A percentile compares a stretch with the other conserved stretches of the same genome.
phyloP scores from a whole-genome alignment of 2,113 vertebrate species.

The Gnathonemus longibarbis region DNA sequence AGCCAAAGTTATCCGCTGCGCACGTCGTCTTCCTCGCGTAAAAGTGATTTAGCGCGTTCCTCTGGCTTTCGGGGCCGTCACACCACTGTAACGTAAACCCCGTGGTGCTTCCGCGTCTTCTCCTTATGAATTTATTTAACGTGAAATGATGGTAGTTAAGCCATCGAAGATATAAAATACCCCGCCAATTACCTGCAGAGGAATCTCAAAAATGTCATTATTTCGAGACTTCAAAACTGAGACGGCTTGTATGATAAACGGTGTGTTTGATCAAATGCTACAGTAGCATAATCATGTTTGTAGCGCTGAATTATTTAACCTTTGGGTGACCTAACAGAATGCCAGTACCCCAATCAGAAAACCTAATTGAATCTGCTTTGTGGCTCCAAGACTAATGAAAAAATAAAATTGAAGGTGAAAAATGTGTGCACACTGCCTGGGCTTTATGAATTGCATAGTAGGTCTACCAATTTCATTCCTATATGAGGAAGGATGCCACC shows the following conservation, averaged over 20 bases:
- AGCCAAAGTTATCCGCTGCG: slow-evolving; percentile 43
- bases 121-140: slow-evolving; percentile 32
- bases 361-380: slow-evolving; percentile 69
- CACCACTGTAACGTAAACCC: slow-evolving; percentile 59
- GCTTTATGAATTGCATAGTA: slow-evolving; percentile 35
- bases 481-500: slow-evolving; percentile 28
- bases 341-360: slow-evolving; percentile 68
- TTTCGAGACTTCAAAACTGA: slow-evolving; percentile 31
- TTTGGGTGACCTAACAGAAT: slow-evolving; percentile 66
- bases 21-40: slow-evolving; percentile 58
- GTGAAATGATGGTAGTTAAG: slow-evolving; percentile 34
- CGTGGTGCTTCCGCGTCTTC: slow-evolving; percentile 48
- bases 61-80: slow-evolving; percentile 56
- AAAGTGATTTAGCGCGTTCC: slow-evolving; percentile 67
- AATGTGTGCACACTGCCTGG: slow-evolving; percentile 51
- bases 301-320: slow-evolving; percentile 74
- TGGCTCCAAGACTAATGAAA: slow-evolving; percentile 56
- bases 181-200: slow-evolving; percentile 37
- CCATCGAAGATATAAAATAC: slow-evolving; percentile 32
- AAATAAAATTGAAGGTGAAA: slow-evolving; percentile 69
- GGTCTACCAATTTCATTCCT: slow-evolving; percentile 50
- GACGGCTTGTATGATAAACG: slow-evolving; percentile 55
- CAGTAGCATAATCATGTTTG: slow-evolving; percentile 70
- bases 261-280: slow-evolving; percentile 66
- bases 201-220: slow-evolving; percentile 27